Conservation (phyloP, 2,888 invertebrate species). For the Pachydiplax longipennis region DNA sequence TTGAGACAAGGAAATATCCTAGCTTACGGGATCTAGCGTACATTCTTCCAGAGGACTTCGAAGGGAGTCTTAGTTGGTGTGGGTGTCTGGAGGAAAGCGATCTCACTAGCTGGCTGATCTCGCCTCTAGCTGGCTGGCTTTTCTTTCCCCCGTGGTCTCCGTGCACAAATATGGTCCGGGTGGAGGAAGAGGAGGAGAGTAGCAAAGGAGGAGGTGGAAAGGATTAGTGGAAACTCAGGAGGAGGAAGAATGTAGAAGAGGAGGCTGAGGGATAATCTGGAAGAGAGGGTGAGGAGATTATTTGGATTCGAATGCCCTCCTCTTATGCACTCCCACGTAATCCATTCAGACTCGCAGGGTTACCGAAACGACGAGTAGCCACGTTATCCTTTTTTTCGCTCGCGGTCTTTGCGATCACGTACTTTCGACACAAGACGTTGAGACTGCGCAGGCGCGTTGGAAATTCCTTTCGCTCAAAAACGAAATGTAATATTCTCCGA, state of each 20-base stretch:
- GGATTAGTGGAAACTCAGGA: neutral
- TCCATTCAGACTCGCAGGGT: neutral
- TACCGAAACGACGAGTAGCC: neutral
- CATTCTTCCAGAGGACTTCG: neutral
- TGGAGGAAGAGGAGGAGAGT: neutral
- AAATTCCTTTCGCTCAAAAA: no score
- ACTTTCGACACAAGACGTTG: neutral
- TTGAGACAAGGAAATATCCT: no score
- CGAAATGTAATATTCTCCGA: no score
- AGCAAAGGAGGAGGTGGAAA: neutral
- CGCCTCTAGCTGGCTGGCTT: neutral
- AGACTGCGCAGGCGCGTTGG: neutral
- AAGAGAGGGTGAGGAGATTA: neutral
- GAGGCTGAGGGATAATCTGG: neutral
- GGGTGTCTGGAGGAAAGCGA: neutral
- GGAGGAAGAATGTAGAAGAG: neutral
- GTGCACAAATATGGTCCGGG: constrained; percentile 49
- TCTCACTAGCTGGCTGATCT: neutral
- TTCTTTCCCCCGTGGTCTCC: neutral
- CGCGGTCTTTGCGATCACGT: neutral
- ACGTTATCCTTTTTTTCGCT: neutral
- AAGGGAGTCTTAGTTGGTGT: neutral
- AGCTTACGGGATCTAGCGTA: neutral
- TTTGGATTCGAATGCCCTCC: neutral
- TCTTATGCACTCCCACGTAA: neutral